These are phyloP conservation scores for Paradoxurus hermaphroditus DNA, from an alignment of 2,113 vertebrate genomes.

Conservation along the genomic window DNA sequence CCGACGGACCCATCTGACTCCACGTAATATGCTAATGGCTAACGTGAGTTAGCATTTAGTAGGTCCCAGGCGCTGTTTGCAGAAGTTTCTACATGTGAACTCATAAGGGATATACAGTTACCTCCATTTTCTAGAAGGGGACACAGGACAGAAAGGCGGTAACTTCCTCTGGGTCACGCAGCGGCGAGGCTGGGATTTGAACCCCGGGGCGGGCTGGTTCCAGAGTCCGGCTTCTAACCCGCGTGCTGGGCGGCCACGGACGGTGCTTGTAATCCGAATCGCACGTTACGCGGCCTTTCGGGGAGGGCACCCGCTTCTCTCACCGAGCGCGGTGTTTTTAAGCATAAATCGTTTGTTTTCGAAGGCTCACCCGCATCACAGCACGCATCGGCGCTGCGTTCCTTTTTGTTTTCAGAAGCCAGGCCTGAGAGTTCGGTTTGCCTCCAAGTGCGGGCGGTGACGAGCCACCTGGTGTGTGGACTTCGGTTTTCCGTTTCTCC, in stretches of 20 bases:
- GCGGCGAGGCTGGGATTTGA: neutral
- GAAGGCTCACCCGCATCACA: rapidly evolving
- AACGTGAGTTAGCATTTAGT: neutral
- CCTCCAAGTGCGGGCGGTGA: neutral
- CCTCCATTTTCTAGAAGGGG: neutral
- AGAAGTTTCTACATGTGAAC: neutral
- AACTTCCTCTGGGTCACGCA: neutral
- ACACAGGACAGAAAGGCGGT: neutral
- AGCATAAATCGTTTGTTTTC: neutral
- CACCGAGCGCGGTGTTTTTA: neutral
- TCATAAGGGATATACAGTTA: neutral
- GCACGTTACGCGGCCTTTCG: rapidly evolving
- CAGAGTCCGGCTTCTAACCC: no score
- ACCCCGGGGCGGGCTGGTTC: neutral
- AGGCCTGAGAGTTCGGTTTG: no score
- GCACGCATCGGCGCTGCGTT: rapidly evolving
- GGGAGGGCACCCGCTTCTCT: neutral
- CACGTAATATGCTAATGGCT: neutral
- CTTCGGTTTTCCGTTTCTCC: neutral
- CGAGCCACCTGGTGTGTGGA: no score
- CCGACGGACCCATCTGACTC: neutral
- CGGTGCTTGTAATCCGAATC: neutral
- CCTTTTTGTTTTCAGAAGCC: no score
- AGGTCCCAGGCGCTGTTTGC: neutral
- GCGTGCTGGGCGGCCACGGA: neutral